Evolutionary conservation across 2,888 invertebrate genomes (phyloP).

Genomic region (Lasioglossum lativentre): DNA sequence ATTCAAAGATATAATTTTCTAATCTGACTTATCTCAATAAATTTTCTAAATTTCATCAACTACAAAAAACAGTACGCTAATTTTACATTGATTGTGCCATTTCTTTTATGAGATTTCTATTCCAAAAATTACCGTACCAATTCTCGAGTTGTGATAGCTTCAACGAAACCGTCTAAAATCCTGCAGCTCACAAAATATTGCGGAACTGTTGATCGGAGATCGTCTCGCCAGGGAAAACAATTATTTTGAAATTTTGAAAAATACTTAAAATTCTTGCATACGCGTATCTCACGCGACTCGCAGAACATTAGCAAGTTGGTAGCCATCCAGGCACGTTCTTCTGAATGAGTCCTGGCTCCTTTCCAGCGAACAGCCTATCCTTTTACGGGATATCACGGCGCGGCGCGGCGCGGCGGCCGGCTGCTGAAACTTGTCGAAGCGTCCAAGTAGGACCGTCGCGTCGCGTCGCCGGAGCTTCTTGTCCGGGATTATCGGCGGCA

Average conservation of each 20-base stretch:
- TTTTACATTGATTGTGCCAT: background rate
- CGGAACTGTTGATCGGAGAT: constrained; percentile 5
- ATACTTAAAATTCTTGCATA: constrained; percentile 28
- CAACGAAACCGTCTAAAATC: background rate
- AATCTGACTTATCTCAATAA: background rate
- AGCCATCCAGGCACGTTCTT: constrained; percentile 78
- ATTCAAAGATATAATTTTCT: background rate
- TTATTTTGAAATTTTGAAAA: constrained; percentile 5
- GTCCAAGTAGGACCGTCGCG: constrained; percentile 55
- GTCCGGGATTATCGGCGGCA: constrained; percentile 48
- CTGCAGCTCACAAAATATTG: background rate
- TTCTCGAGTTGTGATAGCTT: background rate
- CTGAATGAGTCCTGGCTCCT: constrained; percentile 76
- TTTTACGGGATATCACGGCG: constrained; percentile 61
- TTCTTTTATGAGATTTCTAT: background rate
- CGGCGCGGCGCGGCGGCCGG: constrained; percentile 32
- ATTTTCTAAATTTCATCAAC: too few relatives aligned
- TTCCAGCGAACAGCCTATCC: constrained; percentile 71
- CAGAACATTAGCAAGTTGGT: constrained; percentile 79
- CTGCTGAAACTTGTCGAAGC: constrained; percentile 47
- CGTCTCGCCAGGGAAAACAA: background rate
- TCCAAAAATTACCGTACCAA: background rate
- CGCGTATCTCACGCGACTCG: constrained; percentile 57
- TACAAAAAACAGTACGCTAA: background rate
- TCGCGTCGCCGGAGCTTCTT: constrained; percentile 42